A percentile compares a stretch with the other conserved stretches of the same genome.
Evolutionary conservation across 2,888 invertebrate species (phyloP).

Genomic region (Dilophus febrilis): DNA sequence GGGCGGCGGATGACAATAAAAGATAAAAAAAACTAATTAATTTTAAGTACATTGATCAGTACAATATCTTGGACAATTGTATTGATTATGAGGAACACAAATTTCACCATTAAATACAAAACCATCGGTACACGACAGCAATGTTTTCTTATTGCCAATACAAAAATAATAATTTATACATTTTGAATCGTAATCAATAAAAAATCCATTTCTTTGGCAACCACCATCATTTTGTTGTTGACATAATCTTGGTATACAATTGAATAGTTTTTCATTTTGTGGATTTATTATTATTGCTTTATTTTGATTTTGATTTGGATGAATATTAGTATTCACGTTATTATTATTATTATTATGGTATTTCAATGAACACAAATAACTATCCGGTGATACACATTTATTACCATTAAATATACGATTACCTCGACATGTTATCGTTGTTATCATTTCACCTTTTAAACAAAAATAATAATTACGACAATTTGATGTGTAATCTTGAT

Average conservation of each 20-base stretch:
- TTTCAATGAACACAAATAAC: conserved; percentile 29
- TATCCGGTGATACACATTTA: conserved; percentile 33
- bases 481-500: conserved; percentile 35
- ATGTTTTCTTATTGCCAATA: conserved; percentile 34
- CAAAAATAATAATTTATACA: conserved; percentile 42
- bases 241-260: conserved; percentile 17
- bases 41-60: not conserved
- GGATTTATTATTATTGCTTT: conserved; percentile 18
- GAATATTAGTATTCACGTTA: conserved; percentile 15
- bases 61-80: conserved; percentile 18
- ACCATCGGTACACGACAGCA: conserved; percentile 31
- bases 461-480: conserved; percentile 43
- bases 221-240: conserved; percentile 15
- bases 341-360: conserved; percentile 19
- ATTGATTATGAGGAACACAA: conserved; percentile 30
- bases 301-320: too few relatives aligned
- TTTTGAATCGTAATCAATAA: conserved; percentile 27
- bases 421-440: conserved; percentile 37
- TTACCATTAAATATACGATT: conserved; percentile 41
- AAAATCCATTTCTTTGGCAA: conserved; percentile 32
- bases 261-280: conserved; percentile 5
- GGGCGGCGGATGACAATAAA: too few relatives aligned
- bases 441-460: conserved; percentile 36
- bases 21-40: too few relatives aligned
- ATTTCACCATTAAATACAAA: conserved; percentile 40